Evolutionary conservation across 2,888 invertebrate genomes (phyloP), one percentile per base, ranked within the genome.

Genomic region (Plagodis pulveraria): DNA sequence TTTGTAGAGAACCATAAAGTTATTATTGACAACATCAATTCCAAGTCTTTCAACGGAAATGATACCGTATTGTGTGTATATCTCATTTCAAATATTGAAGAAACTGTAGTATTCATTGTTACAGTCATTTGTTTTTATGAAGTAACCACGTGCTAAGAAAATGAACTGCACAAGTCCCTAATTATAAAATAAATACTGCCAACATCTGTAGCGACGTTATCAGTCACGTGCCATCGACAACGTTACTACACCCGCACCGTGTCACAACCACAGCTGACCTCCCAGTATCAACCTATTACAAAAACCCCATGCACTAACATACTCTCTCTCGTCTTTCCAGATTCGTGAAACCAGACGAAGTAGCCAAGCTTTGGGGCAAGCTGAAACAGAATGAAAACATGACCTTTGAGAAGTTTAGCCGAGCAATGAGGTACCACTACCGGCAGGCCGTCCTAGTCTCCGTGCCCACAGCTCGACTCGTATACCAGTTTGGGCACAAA

Each of bases 351-450:
- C 97, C 97, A 49, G 97, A 97, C 73, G 95, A 96, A 77, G 96
- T 98, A 5, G 98, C 98, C 0, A 95, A 96, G 74, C 93, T 97
- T 47, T 98, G 98, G 98, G 98, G 98, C 5, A 95, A 95, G 63
- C 83, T 96, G 82, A 98, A 98, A 81, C 96, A 96, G 81, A 98
- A 98, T 80, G 95, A 95, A 50, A 95, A 96, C 80, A 98, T 98
- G 98, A 98, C 96, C 44, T 98, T 98, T 80, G 98, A 98, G 84
- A 98, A 98, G 87, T 95, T 98, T 76, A 97, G 97, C 84, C 89
- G 98, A 65, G 98, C 98, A 11, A 97, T 98, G 96, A 95, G 97
- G 82, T 97, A 97, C 84, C 96, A 97, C 86, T 97, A 97, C 90
- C 94, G 96, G 77, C 96, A 96, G 74, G 89, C 94, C 69, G 96